Percentiles rank a stretch among this genome's conserved stretches.
These are phyloP conservation scores for Drosophila teissieri DNA, from an alignment of 1,140 invertebrate genomes.

Conservation along the genomic window DNA sequence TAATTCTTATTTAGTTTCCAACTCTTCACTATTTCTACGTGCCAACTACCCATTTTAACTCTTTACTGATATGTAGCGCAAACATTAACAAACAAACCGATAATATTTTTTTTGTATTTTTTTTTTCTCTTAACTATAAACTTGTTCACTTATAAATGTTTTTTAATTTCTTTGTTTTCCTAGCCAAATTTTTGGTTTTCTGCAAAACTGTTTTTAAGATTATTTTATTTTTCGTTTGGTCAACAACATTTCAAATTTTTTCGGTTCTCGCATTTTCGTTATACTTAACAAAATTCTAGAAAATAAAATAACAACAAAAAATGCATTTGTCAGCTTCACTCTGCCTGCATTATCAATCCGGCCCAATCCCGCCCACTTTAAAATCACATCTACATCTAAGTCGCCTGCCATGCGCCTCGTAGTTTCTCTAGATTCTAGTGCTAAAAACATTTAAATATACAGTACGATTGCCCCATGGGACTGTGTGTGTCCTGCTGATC, in stretches of 20 bases:
- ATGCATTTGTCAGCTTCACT: constrained; percentile 61
- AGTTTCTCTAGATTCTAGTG: constrained; percentile 76
- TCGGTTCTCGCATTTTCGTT: constrained; percentile 31
- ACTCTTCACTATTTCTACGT: constrained; percentile 69
- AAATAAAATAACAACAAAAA: constrained; percentile 75
- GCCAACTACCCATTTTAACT: constrained; percentile 79
- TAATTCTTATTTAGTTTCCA: constrained; percentile 63
- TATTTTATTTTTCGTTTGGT: constrained; percentile 62
- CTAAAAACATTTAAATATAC: constrained; percentile 80
- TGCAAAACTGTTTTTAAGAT: constrained; percentile 33
- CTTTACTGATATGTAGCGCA: constrained; percentile 84
- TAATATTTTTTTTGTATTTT: constrained; percentile 68
- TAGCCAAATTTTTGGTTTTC: constrained; percentile 67
- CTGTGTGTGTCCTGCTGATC: constrained; percentile 21
- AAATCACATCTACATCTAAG: constrained; percentile 80
- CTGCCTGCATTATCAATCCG: constrained; percentile 34
- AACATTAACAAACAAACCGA: constrained; percentile 85
- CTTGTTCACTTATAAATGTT: constrained; percentile 53
- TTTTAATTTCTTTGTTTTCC: constrained; percentile 48
- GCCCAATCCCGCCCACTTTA: constrained; percentile 53
- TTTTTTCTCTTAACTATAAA: constrained; percentile 56
- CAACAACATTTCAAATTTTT: constrained; percentile 75
- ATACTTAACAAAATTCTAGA: constrained; percentile 46
- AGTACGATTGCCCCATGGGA: constrained; percentile 62
- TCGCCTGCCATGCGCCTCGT: constrained; percentile 53